Conservation (phyloP, 2,113 vertebrate genomes). For the Suncus etruscus region DNA sequence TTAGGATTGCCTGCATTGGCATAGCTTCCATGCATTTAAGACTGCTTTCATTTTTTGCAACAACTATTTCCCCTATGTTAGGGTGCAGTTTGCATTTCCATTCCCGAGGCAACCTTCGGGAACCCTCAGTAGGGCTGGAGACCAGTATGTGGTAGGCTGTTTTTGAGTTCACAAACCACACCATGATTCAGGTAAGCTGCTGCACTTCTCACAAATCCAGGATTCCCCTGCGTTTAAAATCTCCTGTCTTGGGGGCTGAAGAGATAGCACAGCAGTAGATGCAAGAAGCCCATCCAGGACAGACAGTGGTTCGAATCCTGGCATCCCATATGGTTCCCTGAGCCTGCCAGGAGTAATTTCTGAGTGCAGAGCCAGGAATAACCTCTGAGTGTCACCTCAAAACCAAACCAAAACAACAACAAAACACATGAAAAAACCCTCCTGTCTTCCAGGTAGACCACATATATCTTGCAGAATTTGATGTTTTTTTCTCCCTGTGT, state of each 20-base stretch:
- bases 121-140: not conserved
- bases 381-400: not conserved
- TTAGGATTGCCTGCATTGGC: not conserved
- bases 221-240: not conserved
- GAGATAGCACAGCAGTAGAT: no score
- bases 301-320: no score
- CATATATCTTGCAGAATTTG: not conserved
- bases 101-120: not conserved
- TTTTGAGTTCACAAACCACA: not conserved
- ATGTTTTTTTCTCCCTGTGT: not conserved
- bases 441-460: slow-evolving; percentile 23
- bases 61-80: not conserved
- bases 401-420: not conserved
- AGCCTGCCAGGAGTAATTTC: no score
- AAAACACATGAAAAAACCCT: slow-evolving; percentile 6
- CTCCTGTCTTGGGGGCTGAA: not conserved
- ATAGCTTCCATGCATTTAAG: not conserved
- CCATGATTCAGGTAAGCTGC: not conserved
- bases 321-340: no score
- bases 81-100: no score
- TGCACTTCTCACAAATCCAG: not conserved
- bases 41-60: slow-evolving; percentile 4
- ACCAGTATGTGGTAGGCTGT: not conserved
- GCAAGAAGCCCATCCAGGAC: no score
- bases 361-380: no score